Evolutionary conservation across 92 coral and sea anemone genomes (phyloP).

Genomic region (Umimayanthus chanpuru): DNA sequence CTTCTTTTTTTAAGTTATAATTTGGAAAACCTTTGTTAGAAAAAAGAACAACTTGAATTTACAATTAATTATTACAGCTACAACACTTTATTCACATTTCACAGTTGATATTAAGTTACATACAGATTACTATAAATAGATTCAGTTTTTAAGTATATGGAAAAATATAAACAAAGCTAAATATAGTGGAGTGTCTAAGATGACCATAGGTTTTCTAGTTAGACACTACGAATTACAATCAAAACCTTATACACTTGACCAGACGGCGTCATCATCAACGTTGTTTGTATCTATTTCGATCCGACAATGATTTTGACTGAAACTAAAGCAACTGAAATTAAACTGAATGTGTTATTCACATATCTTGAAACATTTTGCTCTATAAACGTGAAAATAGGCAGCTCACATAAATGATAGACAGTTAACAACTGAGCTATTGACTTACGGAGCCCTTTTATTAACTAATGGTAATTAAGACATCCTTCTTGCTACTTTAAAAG

Average conservation of each 20-base stretch:
- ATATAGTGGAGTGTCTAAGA: no score
- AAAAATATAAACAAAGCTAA: no score
- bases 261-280: background rate
- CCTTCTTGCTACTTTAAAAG: background rate
- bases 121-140: no score
- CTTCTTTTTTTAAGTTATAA: no score
- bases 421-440: background rate
- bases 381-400: background rate
- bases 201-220: no score
- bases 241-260: no score
- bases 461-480: background rate
- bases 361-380: background rate
- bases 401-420: background rate
- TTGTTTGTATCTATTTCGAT: background rate
- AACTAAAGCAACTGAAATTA: background rate
- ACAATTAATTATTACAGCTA: no score
- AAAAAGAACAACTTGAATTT: background rate
- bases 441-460: background rate
- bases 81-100: no score
- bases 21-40: no score
- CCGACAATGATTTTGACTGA: background rate
- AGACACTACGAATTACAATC: no score
- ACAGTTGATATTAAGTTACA: no score
- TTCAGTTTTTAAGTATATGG: no score
- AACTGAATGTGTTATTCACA: background rate